These are phyloP conservation scores for Todiramphus chloris DNA, from an alignment of 2,113 vertebrate genomes.

Conservation along the genomic window DNA sequence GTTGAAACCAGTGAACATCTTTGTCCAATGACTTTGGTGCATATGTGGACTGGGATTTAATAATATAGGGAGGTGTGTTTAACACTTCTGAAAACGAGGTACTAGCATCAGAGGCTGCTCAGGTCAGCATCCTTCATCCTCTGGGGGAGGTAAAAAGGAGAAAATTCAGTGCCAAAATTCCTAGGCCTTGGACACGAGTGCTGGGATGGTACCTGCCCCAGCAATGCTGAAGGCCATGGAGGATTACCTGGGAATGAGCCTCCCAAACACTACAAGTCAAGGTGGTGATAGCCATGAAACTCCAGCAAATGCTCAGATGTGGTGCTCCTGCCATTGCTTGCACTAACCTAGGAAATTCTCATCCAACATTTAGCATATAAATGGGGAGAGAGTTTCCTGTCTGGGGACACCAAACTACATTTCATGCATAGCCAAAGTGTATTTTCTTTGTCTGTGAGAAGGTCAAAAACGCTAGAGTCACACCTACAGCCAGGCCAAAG, in stretches of 20 bases:
- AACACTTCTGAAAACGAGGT: not conserved
- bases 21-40: not conserved
- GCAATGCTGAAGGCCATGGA: rapidly evolving
- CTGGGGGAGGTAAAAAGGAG: not conserved
- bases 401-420: not conserved
- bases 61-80: not conserved
- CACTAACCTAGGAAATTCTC: not conserved
- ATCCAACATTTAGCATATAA: not conserved
- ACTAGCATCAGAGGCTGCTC: not conserved
- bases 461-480: not conserved
- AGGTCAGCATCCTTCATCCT: not conserved
- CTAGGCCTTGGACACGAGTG: rapidly evolving
- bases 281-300: not conserved
- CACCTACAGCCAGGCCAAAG: not conserved
- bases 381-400: not conserved
- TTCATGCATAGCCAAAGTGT: not conserved
- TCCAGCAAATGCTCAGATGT: not conserved
- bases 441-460: constrained; percentile 20
- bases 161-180: not conserved
- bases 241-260: not conserved
- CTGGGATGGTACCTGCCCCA: not conserved
- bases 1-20: not conserved
- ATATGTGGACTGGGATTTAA: not conserved
- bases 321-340: not conserved
- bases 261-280: not conserved